Percentiles rank a stretch among this genome's conserved stretches.
These are phyloP conservation scores for Ostrea edulis DNA, from an alignment of 1,140 invertebrate species.

Conservation along the genomic window DNA sequence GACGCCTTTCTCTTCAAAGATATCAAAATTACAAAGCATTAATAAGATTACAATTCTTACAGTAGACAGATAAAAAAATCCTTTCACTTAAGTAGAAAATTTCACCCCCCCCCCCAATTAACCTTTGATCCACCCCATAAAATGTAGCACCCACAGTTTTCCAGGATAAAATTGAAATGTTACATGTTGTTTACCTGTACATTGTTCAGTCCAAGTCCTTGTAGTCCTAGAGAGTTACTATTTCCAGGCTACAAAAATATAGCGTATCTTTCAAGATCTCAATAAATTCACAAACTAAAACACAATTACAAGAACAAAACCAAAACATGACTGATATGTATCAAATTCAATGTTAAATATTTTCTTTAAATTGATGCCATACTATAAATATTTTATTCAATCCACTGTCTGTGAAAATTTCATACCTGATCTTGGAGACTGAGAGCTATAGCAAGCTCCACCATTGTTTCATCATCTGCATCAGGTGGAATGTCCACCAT, in stretches of 20 bases:
- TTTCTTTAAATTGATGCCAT: not conserved
- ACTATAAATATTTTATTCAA: not conserved
- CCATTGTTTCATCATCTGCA: slow-evolving; percentile 97
- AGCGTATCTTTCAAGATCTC: not conserved
- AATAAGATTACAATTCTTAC: no score
- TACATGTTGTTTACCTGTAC: not conserved
- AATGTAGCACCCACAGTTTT: no score
- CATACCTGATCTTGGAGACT: slow-evolving; percentile 88
- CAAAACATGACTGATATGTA: not conserved
- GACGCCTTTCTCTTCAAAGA: no score
- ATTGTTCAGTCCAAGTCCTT: slow-evolving; percentile 61
- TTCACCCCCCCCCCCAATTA: no score
- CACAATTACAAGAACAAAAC: no score
- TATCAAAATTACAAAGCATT: no score
- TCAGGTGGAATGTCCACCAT: slow-evolving; percentile 91
- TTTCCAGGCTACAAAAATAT: slow-evolving; percentile 59
- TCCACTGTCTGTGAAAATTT: not conserved
- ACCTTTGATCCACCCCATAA: no score
- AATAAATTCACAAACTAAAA: not conserved
- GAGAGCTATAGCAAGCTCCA: slow-evolving; percentile 96
- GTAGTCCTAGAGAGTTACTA: slow-evolving; percentile 61
- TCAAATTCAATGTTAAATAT: not conserved
- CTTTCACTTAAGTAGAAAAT: no score
- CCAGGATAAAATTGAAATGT: no score
- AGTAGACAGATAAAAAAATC: no score